Evolutionary conservation across 2,113 vertebrate genomes (phyloP).

Genomic region (Grantiella picta): DNA sequence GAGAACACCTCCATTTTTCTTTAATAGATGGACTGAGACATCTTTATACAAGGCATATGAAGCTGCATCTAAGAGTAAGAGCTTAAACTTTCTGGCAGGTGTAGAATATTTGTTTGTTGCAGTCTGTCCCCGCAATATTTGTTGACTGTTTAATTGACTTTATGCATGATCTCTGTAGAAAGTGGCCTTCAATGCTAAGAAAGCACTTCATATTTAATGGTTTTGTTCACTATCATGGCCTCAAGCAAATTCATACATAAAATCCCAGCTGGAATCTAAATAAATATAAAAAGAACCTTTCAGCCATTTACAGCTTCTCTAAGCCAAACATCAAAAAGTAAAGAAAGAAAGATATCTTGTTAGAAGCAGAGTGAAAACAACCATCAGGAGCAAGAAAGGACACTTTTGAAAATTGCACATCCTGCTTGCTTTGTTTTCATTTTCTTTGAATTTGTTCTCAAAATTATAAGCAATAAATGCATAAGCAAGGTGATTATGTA

Average conservation of each 20-base stretch:
- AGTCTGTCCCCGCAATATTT: neutral
- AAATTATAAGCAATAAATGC: neutral
- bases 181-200: neutral
- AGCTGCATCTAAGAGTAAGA: neutral
- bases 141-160: neutral
- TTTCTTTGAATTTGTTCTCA: neutral
- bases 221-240: neutral
- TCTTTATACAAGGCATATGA: neutral
- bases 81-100: neutral
- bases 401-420: neutral
- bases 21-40: neutral
- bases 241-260: neutral
- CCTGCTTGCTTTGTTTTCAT: neutral
- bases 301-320: neutral
- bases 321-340: neutral
- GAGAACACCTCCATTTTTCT: neutral
- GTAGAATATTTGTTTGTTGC: neutral
- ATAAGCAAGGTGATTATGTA: neutral
- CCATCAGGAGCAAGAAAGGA: neutral
- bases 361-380: neutral
- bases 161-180: neutral
- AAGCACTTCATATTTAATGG: neutral
- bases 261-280: neutral
- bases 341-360: neutral
- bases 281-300: neutral